Percentiles rank a stretch among this genome's conserved stretches.
Conservation (phyloP, 1,140 invertebrate species). For the Coboldia fuscipes region DNA sequence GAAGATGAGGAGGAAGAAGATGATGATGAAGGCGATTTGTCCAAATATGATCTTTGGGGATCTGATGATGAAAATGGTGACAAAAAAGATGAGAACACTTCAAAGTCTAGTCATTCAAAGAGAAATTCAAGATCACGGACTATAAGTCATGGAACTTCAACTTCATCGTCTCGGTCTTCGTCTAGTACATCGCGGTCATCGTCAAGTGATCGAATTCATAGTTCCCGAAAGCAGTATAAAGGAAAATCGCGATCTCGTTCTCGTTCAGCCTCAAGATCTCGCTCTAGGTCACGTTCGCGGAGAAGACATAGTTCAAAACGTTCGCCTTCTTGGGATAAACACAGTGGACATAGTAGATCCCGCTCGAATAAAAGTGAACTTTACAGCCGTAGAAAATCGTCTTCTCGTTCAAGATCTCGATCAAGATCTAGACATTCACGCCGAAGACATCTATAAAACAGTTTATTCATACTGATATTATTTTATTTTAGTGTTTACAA, state of each 20-base stretch:
- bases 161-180: neutral
- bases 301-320: no score
- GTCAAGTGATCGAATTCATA: neutral
- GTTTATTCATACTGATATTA: no score
- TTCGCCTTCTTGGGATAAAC: conserved; percentile 1
- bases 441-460: no score
- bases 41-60: conserved; percentile 61
- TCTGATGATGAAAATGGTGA: conserved; percentile 32
- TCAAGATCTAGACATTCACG: neutral
- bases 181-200: neutral
- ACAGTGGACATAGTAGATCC: neutral
- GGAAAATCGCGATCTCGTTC: neutral
- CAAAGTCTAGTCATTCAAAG: neutral
- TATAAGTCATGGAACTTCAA: neutral
- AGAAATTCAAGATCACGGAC: neutral
- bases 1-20: conserved; percentile 33
- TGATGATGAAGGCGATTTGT: conserved; percentile 53
- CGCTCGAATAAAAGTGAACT: conserved; percentile 6
- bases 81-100: conserved; percentile 12
- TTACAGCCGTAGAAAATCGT: conserved; percentile 6
- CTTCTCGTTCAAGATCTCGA: conserved; percentile 4
- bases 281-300: conserved; percentile 10
- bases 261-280: conserved; percentile 5
- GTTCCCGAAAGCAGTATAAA: neutral
- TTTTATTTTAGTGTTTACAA: no score